Conservation (phyloP, 2,797 vertebrate species). For the Liasis olivaceus region DNA sequence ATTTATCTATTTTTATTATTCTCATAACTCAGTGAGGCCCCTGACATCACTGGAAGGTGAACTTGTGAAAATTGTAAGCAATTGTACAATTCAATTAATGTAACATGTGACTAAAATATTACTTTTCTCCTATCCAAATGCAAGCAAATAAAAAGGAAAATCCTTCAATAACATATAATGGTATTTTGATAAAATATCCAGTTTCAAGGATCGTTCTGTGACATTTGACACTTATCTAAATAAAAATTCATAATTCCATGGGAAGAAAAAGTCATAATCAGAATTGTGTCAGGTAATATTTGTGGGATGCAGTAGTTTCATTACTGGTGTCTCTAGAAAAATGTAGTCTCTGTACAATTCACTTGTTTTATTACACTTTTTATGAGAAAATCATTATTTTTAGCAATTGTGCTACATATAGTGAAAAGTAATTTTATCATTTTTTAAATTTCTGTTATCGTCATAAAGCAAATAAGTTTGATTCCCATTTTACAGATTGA, state of each 20-base stretch:
- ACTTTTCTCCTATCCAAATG: neutral
- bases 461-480: neutral
- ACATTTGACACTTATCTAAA: neutral
- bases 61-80: neutral
- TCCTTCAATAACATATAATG: neutral
- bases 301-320: neutral
- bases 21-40: rapidly evolving
- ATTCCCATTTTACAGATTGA: neutral
- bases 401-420: neutral
- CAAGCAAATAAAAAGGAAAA: neutral
- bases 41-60: neutral
- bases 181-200: neutral
- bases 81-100: neutral
- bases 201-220: neutral
- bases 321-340: neutral
- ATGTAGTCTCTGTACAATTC: neutral
- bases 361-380: neutral
- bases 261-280: neutral
- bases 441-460: neutral
- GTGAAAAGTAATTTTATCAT: neutral
- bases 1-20: neutral
- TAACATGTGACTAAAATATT: neutral
- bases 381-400: neutral
- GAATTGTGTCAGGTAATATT: neutral
- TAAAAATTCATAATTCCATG: neutral